These are phyloP conservation scores for Alviniconcha marisindica DNA, from an alignment of 1,140 invertebrate species.

Conservation along the genomic window DNA sequence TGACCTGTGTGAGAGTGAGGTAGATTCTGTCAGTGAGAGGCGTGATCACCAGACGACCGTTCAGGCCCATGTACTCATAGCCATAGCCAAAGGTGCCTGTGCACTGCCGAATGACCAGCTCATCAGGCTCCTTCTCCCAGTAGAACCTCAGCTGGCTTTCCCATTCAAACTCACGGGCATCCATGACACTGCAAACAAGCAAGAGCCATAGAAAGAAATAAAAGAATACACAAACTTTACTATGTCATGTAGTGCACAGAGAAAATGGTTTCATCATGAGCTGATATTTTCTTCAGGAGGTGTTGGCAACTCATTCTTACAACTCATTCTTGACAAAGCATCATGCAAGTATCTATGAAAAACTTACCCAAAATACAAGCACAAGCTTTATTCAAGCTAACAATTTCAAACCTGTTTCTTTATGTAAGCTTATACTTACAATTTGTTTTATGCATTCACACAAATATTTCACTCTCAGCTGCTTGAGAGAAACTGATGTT, in stretches of 20 bases:
- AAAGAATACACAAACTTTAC: not conserved
- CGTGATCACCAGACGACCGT: constrained; percentile 92
- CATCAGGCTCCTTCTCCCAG: constrained; percentile 89
- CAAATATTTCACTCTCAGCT: too few species aligned
- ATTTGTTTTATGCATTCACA: too few species aligned
- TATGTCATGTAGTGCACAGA: not conserved
- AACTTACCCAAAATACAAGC: too few species aligned
- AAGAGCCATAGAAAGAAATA: not conserved
- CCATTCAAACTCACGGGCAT: constrained; percentile 92
- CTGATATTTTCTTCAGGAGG: not conserved
- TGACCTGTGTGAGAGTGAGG: constrained; percentile 88
- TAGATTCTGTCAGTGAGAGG: constrained; percentile 94
- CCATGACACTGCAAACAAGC: constrained; percentile 82
- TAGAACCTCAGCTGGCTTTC: constrained; percentile 94
- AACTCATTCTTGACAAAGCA: too few species aligned
- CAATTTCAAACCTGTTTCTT: too few species aligned
- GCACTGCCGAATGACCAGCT: constrained; percentile 89
- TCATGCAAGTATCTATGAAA: too few species aligned
- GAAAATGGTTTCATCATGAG: not conserved
- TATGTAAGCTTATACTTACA: too few species aligned
- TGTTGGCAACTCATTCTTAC: not conserved
- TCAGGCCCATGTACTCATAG: constrained; percentile 96
- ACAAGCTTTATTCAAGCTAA: too few species aligned
- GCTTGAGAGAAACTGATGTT: too few species aligned
- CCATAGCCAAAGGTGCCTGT: constrained; percentile 92